A percentile compares a stretch with the other conserved stretches of the same genome.
Conservation (phyloP, 2,797 vertebrate genomes). For the Acanthurus leucopareius region DNA sequence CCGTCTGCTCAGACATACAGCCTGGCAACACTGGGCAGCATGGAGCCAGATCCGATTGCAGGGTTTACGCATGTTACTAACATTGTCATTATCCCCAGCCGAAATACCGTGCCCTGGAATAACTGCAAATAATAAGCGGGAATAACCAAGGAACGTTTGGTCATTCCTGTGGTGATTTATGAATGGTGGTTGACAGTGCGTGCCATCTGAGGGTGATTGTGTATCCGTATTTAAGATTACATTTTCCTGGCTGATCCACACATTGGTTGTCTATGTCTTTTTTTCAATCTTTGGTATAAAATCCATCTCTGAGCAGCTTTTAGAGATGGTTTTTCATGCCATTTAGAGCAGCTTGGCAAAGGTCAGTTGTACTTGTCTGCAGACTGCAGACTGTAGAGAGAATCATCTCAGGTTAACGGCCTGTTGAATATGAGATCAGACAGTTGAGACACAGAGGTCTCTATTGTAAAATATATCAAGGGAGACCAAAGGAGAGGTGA, state of each 20-base stretch:
- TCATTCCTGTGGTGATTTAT: slow-evolving; percentile 73
- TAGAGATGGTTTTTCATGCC: slow-evolving; percentile 60
- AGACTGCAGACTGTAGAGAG: slow-evolving; percentile 32
- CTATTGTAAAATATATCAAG: slow-evolving; percentile 49
- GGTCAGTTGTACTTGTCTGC: slow-evolving; percentile 33
- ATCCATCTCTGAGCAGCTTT: slow-evolving; percentile 27
- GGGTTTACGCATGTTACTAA: slow-evolving; percentile 68
- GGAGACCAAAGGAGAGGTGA: not conserved
- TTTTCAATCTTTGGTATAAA: slow-evolving; percentile 39
- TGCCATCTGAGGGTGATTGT: slow-evolving; percentile 54
- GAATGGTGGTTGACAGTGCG: slow-evolving; percentile 63
- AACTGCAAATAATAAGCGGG: slow-evolving; percentile 68
- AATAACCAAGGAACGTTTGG: slow-evolving; percentile 66
- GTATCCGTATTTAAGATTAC: slow-evolving; percentile 50
- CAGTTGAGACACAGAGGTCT: slow-evolving; percentile 47
- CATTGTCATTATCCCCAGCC: slow-evolving; percentile 75
- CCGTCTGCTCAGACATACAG: slow-evolving; percentile 52
- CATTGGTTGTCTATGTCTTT: slow-evolving; percentile 20
- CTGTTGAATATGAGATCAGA: slow-evolving; percentile 60
- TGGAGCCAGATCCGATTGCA: slow-evolving; percentile 76
- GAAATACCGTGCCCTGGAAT: slow-evolving; percentile 62
- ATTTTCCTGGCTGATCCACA: slow-evolving; percentile 62
- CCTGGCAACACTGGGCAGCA: slow-evolving; percentile 49
- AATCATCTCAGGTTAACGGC: slow-evolving; percentile 64
- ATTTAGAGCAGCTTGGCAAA: slow-evolving; percentile 54